These are phyloP conservation scores for Sebastiscus tertius DNA, from an alignment of 2,797 vertebrate genomes.

Conservation along the genomic window DNA sequence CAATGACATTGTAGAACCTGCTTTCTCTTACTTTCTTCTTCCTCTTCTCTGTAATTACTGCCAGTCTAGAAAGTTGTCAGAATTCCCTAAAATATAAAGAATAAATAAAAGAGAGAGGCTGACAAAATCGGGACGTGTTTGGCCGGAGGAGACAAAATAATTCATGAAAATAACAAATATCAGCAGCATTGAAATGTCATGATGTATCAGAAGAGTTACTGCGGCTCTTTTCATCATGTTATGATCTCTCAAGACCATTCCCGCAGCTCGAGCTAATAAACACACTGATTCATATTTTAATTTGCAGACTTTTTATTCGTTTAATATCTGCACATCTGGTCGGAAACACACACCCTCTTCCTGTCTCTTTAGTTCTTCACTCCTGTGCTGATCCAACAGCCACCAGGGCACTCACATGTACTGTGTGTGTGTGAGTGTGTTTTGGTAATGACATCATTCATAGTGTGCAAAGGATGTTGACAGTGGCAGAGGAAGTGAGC, in stretches of 20 bases:
- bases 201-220: neutral
- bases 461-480: constrained; percentile 56
- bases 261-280: neutral
- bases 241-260: neutral
- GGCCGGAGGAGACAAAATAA: neutral
- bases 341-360: neutral
- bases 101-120: neutral
- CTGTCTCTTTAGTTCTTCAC: neutral
- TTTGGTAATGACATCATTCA: constrained; percentile 56
- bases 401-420: neutral
- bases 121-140: neutral
- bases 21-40: constrained; percentile 7
- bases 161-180: neutral
- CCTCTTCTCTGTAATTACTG: constrained; percentile 1
- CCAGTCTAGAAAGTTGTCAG: neutral
- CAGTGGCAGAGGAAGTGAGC: constrained; percentile 51
- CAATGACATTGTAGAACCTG: neutral
- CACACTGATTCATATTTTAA: neutral
- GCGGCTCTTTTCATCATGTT: neutral
- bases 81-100: neutral
- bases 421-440: constrained; percentile 29
- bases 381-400: constrained; percentile 8
- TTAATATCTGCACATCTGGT: constrained; percentile 19
- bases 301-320: neutral
- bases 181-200: neutral